A percentile compares a stretch with the other conserved stretches of the same genome.
Conservation (phyloP, 2,113 vertebrate species). For the Anoura caudifer region DNA sequence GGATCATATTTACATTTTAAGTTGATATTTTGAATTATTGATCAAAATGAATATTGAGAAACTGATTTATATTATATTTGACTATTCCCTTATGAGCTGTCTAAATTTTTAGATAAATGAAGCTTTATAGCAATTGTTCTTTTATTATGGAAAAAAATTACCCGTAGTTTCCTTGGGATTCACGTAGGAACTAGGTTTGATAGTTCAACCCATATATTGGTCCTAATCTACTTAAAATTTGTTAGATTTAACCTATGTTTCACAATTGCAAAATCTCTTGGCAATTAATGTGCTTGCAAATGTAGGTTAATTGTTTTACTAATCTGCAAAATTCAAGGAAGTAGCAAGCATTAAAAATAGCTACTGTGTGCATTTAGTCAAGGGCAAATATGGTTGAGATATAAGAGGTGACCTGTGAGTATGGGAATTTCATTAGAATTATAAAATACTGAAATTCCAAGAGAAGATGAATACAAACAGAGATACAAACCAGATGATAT, state of each 20-base stretch:
- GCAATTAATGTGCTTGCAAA: background rate
- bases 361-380: background rate
- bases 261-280: background rate
- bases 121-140: background rate
- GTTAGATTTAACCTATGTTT: background rate
- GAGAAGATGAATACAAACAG: background rate
- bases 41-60: background rate
- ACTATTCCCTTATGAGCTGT: background rate
- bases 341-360: background rate
- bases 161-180: background rate
- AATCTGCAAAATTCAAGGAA: conserved; percentile 16
- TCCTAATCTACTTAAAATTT: background rate
- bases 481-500: background rate
- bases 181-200: background rate
- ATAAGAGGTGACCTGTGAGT: background rate
- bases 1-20: background rate
- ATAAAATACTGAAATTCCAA: background rate
- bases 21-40: background rate
- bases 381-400: background rate
- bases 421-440: background rate
- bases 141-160: background rate
- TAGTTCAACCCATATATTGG: background rate
- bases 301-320: background rate
- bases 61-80: background rate
- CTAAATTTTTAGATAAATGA: background rate